Evolutionary conservation across 2,797 vertebrate species (phyloP).

Genomic region (Syndactyla subalaris): DNA sequence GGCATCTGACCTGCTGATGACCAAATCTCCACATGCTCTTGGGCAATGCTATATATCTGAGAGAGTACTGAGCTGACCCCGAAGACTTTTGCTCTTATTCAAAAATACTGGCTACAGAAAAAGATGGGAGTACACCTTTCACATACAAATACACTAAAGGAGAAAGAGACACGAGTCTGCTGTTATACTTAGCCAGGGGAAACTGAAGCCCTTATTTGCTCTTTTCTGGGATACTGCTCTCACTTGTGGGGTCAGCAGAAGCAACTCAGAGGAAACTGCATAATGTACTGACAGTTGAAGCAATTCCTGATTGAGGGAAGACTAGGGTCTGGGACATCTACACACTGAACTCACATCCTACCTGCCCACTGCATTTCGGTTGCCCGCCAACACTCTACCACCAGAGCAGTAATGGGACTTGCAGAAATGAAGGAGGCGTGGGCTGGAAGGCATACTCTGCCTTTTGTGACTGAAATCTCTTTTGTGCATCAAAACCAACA

Average conservation of each 20-base stretch:
- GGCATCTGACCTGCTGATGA: background rate
- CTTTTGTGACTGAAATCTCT: background rate
- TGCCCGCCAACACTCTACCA: background rate
- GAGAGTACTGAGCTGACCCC: background rate
- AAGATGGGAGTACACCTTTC: background rate
- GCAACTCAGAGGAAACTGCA: background rate
- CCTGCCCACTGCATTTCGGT: background rate
- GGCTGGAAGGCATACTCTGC: background rate
- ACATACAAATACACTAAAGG: background rate
- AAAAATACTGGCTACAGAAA: background rate
- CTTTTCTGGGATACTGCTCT: background rate
- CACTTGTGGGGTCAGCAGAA: background rate
- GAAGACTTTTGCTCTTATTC: background rate
- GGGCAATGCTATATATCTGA: background rate
- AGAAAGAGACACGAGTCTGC: background rate
- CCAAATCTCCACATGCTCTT: fast-evolving
- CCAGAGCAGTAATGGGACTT: background rate
- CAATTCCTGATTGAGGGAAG: background rate
- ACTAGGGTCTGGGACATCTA: background rate
- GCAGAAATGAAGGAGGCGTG: background rate
- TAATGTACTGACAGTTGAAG: background rate
- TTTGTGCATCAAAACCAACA: background rate
- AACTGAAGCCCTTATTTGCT: background rate
- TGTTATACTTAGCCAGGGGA: background rate
- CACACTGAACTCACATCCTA: background rate